Evolutionary conservation across 2,888 invertebrate genomes (phyloP).

Genomic region (Trichacis sp.): DNA sequence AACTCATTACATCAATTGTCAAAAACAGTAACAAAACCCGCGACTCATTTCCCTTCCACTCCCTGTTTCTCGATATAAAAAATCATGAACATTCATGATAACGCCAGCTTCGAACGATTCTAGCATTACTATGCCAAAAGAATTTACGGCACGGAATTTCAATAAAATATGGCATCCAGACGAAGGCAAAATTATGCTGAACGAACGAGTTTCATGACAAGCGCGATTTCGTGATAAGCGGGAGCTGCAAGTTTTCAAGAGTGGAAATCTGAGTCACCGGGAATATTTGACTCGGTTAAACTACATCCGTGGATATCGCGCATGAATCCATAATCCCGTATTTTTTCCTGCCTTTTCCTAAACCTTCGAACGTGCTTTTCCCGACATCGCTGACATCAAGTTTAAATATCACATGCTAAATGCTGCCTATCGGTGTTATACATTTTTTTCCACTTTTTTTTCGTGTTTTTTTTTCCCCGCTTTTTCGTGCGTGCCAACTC

Average conservation of each 20-base stretch:
- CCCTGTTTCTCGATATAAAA: no score
- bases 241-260: background rate
- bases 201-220: constrained; percentile 1
- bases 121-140: background rate
- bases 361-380: background rate
- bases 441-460: no score
- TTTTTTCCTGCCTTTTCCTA: background rate
- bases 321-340: background rate
- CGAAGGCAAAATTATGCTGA: background rate
- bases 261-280: background rate
- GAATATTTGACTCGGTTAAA: background rate
- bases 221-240: background rate
- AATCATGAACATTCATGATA: no score
- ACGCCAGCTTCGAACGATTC: no score
- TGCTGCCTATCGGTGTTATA: no score
- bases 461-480: background rate
- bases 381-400: no score
- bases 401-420: no score
- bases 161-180: background rate
- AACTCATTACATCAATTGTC: no score
- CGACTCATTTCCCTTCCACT: no score
- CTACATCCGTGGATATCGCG: background rate
- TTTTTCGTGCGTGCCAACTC: background rate
- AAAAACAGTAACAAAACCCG: no score
- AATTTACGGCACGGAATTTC: background rate